Evolutionary conservation across 2,113 vertebrate species (phyloP), one percentile per base, ranked within the genome.

Genomic region (Corynorhinus townsendii): DNA sequence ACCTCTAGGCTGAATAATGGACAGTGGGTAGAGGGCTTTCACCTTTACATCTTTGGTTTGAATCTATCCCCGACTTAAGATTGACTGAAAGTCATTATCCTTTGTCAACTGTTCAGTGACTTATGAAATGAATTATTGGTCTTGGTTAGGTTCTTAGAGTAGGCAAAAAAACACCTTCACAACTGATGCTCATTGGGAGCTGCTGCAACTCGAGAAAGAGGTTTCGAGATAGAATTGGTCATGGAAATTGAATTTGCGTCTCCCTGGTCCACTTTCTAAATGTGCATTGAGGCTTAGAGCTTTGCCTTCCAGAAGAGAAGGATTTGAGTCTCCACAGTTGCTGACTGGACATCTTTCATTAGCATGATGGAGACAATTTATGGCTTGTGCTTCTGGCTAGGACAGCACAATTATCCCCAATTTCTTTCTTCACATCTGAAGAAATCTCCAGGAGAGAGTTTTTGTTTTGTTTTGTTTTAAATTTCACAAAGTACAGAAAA

Each of bases 81-180:
- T 1, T 87, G 94, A 92, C 77, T 91, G 89, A 64, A 97, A 97
- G 89, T 94, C 95, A 95, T 97, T 97, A 95, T 49, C 91, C 15
- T 95, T 86, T 96, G 93, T 95, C 94, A 95, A 75, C 90, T 68
- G 15, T 81, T 93, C 17, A 2, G 49, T 91, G 88, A 96, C 47
- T 95, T 96, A 89, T 35, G 38, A 95, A 92, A 92, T 94, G 90
- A 92, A 19, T 92, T 95, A 84, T 71, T 80, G 72, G 38, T 95
- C 96, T 95, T 82, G n/a, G 62, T 93, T 92, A 93, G 96, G 56
- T 88, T 96, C 62, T 47, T 49, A 64, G 59, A 2, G 0, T 38
- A 45, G 68, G 33, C 22, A 83, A 71, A 92, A 89, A 85, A 83
- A 19, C 28, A 90, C 72, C 52, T 91, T 94, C 64, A 94, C 38